Percentiles rank a stretch among this genome's conserved stretches.
Evolutionary conservation across 2,797 vertebrate species (phyloP).

Genomic region (Benthosema pterotum): DNA sequence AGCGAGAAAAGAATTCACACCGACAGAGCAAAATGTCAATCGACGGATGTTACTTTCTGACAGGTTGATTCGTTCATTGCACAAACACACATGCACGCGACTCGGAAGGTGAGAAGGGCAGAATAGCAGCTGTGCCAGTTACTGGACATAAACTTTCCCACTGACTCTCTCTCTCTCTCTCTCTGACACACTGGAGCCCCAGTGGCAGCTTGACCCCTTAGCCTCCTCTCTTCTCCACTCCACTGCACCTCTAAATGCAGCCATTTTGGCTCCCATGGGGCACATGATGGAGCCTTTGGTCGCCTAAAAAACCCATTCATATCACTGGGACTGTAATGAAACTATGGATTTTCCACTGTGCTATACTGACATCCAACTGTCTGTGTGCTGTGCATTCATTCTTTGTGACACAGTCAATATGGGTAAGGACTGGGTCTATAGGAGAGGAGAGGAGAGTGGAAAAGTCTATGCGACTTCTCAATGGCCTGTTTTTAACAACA

Average conservation of each 20-base stretch:
- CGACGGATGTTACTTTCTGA: too few species aligned
- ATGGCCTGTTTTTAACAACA: not conserved
- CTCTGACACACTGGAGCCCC: constrained; percentile 61
- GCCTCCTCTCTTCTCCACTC: constrained; percentile 62
- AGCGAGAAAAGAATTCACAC: too few species aligned
- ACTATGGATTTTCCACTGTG: constrained; percentile 79
- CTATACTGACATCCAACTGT: constrained; percentile 70
- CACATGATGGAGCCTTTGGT: constrained; percentile 69
- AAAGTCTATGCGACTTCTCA: too few species aligned
- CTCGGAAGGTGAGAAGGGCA: constrained; percentile 34
- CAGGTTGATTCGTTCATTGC: constrained; percentile 2
- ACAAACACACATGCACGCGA: constrained; percentile 18
- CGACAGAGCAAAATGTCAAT: too few species aligned
- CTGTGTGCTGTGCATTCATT: constrained; percentile 65
- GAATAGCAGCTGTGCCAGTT: constrained; percentile 32
- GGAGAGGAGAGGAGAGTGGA: constrained; percentile 4
- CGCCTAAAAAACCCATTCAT: constrained; percentile 67
- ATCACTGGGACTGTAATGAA: constrained; percentile 78
- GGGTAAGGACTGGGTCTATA: constrained; percentile 14
- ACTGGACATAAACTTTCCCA: constrained; percentile 54
- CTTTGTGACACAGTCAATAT: constrained; percentile 43
- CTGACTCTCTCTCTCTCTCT: constrained; percentile 36
- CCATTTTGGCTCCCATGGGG: constrained; percentile 76
- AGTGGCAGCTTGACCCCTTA: constrained; percentile 72
- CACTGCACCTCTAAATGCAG: constrained; percentile 70